Base-by-base conservation (phyloP, 2,888 invertebrate species). In the Cephus pulcher region DNA sequence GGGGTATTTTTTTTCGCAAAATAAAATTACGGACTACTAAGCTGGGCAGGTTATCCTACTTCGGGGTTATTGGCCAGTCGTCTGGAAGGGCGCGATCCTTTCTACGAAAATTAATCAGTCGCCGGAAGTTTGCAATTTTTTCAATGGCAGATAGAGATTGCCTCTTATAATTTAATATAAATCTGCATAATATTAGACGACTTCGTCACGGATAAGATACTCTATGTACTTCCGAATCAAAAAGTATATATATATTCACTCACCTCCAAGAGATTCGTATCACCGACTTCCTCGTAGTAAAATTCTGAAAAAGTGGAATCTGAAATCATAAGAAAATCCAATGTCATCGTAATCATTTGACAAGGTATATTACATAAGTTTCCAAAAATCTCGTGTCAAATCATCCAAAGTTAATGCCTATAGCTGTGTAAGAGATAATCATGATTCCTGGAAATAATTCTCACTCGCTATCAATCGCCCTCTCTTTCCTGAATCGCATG, bases 61-160 rank as follows among this genome's bases (percentile, higher is more conserved):
- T 15, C 33, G 71, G 34, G 32, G 33, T 33, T 34, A 71, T 71
- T 34, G 71, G 71, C 71, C 34, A 71, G 30, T 71, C 71, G 78
- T 69, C 78, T 69, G 35, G 81, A 84, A 86, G 83, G 84, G 79
- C 80, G 83, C 82, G 81, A 80, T 78, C 81, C 80, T 84, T 89
- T 89, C 87, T 83, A 85, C 85, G 88, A 88, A 88, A 89, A 90
- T 88, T 88, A 88, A 90, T 90, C 89, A 88, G 82, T 80, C 81
- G 82, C 87, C 88, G 89, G 89, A 90, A 88, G 87, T 87, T 81
- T 82, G 85, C 83, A 87, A 89, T 90, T 88, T 88, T 88, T 88
- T 85, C 84, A 78, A 80, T 78, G 82, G 71, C 71, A 23, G 71
- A 12, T 77, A 77, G 79, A 82, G 80, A 84, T 85, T 81, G 80